These are phyloP conservation scores for Oxyteleia sp. DNA, from an alignment of 2,888 invertebrate genomes.

Conservation along the genomic window DNA sequence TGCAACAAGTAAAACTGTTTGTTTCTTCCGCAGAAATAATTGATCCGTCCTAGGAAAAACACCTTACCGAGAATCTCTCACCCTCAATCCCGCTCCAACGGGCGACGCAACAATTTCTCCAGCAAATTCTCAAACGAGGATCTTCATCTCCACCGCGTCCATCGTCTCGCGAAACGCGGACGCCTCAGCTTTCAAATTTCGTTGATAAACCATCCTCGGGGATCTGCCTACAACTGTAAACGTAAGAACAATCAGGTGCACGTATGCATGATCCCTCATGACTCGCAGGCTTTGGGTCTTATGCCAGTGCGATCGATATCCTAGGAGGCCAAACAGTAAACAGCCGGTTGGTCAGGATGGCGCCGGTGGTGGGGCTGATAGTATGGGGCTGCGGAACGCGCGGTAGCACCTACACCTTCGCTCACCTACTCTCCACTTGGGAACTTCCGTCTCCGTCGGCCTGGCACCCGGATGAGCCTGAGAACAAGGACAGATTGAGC, in stretches of 20 bases:
- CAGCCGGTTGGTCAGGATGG: conserved; percentile 87
- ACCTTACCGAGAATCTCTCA: no score
- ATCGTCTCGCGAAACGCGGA: conserved; percentile 3
- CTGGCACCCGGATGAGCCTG: neutral
- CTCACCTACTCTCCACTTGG: conserved; percentile 52
- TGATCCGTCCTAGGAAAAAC: no score
- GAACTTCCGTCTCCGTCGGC: conserved; percentile 18
- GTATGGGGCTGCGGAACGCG: conserved; percentile 66
- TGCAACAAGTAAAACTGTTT: no score
- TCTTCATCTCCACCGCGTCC: neutral
- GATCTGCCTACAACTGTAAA: conserved; percentile 38
- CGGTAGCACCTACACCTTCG: conserved; percentile 64
- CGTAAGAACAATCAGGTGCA: conserved; percentile 45
- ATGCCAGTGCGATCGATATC: conserved; percentile 87
- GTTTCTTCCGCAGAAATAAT: no score
- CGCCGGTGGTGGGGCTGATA: conserved; percentile 71
- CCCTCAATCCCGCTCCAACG: no score
- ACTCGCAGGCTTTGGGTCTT: conserved; percentile 81
- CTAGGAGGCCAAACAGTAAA: conserved; percentile 88
- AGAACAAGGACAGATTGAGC: conserved; percentile 7
- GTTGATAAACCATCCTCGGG: conserved; percentile 25
- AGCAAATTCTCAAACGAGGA: neutral
- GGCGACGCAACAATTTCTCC: no score
- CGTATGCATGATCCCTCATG: conserved; percentile 66
- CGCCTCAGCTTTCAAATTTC: conserved; percentile 29